A percentile compares a stretch with the other conserved stretches of the same genome.
phyloP scores from a whole-genome alignment of 2,113 vertebrate genomes.

The Hyperopisus bebe region DNA sequence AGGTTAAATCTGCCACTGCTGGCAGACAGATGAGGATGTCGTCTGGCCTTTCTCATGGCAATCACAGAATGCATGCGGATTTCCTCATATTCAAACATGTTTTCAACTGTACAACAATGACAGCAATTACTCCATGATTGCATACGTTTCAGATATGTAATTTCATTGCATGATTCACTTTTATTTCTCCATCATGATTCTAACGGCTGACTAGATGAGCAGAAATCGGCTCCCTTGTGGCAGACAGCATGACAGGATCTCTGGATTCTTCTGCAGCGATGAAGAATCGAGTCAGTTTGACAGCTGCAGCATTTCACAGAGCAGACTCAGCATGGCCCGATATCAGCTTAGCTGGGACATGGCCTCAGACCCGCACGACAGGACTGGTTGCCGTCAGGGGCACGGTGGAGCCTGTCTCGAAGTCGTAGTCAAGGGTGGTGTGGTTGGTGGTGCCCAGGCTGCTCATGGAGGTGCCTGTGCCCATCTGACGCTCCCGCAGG shows the following conservation, averaged over 20 bases:
- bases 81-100: not conserved
- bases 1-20: not conserved
- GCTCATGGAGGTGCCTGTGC: conserved; percentile 60
- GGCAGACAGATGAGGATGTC: not conserved
- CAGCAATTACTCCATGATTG: not conserved
- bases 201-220: not conserved
- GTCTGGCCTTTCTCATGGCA: not conserved
- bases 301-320: not conserved
- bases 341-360: not conserved
- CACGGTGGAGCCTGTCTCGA: conserved; percentile 69
- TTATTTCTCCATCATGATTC: not conserved
- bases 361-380: conserved; percentile 48
- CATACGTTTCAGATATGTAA: not conserved
- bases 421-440: conserved; percentile 69
- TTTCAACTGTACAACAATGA: not conserved
- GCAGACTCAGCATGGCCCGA: not conserved
- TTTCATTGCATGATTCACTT: not conserved
- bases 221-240: not conserved
- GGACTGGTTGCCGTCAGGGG: conserved; percentile 60
- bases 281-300: not conserved
- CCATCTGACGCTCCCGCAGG: conserved; percentile 66
- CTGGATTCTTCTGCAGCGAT: not conserved
- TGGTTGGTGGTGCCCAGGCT: conserved; percentile 59
- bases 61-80: not conserved
- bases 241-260: not conserved